A percentile compares a stretch with the other conserved stretches of the same genome.
These are phyloP conservation scores for Xanthorhoe designata DNA, from an alignment of 2,888 invertebrate species.

Conservation along the genomic window DNA sequence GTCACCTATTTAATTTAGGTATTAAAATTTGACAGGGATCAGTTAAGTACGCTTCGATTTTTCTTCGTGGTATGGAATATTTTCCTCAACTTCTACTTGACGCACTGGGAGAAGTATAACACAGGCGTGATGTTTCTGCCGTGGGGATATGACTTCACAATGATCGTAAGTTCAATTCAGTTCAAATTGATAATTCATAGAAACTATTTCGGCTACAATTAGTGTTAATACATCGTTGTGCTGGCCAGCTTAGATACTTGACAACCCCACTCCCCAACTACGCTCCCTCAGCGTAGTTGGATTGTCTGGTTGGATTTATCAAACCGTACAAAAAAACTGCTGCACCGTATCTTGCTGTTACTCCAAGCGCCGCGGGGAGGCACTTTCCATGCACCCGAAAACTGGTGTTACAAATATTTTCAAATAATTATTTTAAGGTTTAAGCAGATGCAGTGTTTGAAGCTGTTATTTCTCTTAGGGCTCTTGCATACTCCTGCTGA, in stretches of 20 bases:
- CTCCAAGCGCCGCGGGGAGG: no score
- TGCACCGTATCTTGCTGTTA: no score
- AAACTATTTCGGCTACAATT: no score
- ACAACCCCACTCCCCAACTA: no score
- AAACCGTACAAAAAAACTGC: no score
- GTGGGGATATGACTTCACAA: conserved; percentile 99
- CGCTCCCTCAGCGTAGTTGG: no score
- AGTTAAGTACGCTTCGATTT: conserved; percentile 92
- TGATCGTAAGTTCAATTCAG: conserved; percentile 89
- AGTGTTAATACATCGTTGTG: not conserved
- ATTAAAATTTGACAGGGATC: conserved; percentile 78
- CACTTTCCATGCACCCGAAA: no score
- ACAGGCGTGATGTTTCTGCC: conserved; percentile 97
- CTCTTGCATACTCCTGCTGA: conserved; percentile 83
- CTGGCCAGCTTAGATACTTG: not conserved
- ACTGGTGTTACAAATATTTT: no score
- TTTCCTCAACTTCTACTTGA: conserved; percentile 96
- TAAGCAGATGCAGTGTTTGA: no score
- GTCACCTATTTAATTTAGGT: not conserved
- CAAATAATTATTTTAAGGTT: no score
- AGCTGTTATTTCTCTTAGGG: conserved; percentile 61
- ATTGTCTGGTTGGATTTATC: no score
- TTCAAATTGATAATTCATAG: not conserved
- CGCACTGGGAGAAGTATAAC: conserved; percentile 99
- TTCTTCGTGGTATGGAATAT: conserved; percentile 97